Evolutionary conservation across 2,797 vertebrate genomes (phyloP).

Genomic region (Sciurus carolinensis): DNA sequence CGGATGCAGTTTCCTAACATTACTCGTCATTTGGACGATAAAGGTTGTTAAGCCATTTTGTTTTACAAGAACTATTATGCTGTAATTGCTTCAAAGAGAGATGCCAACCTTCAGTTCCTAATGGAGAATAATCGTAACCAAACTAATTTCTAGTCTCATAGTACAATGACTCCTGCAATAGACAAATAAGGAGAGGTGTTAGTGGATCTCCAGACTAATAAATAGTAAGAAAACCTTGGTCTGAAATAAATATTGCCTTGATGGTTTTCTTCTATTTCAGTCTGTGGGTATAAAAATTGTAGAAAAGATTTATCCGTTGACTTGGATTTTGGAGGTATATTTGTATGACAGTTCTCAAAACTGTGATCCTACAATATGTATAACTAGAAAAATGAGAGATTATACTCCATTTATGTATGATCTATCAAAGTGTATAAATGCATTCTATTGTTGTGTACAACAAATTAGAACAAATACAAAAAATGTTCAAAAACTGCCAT

Average conservation of each 20-base stretch:
- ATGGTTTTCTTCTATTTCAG: conserved; percentile 11
- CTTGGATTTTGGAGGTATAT: not conserved
- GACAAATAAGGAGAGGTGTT: not conserved
- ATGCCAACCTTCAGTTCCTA: not conserved
- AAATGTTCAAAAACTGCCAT: not conserved
- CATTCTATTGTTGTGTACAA: too few species aligned
- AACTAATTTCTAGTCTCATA: not conserved
- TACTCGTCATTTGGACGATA: not conserved
- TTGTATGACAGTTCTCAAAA: not conserved
- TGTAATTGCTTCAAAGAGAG: not conserved
- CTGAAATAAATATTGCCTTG: not conserved
- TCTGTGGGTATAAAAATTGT: not conserved
- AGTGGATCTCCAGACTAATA: not conserved
- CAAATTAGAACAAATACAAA: too few species aligned
- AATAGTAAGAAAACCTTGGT: not conserved
- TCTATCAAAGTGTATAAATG: too few species aligned
- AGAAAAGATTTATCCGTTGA: not conserved
- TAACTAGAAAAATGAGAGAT: too few species aligned
- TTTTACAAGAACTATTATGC: not conserved
- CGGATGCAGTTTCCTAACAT: not conserved
- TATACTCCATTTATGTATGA: too few species aligned
- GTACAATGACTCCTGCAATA: not conserved
- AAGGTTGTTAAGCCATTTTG: conserved; percentile 1
- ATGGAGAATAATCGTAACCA: not conserved
- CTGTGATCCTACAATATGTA: too few species aligned